These are phyloP conservation scores for Palythoa grandiflora DNA, from an alignment of 92 coral and sea anemone species.

Conservation along the genomic window DNA sequence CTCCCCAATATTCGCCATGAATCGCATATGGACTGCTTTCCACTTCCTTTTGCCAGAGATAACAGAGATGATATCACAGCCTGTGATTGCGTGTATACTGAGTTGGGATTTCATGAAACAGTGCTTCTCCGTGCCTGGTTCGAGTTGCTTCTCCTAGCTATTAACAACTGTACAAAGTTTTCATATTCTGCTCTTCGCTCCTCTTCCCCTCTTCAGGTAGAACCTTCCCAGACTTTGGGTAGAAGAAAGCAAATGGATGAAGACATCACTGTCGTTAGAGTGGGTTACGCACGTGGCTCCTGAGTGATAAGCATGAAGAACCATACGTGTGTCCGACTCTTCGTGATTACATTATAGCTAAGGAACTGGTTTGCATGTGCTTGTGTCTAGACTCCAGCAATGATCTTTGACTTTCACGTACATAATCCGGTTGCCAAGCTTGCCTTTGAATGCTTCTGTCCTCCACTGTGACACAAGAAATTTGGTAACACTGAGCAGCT, in stretches of 20 bases:
- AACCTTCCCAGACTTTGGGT: constrained; percentile 3
- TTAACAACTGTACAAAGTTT: constrained; percentile 27
- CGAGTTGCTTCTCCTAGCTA: constrained; percentile 45
- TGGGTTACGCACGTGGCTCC: constrained; percentile 57
- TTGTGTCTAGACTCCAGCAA: constrained; percentile 52
- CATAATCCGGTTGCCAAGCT: constrained; percentile 48
- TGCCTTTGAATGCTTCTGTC: constrained; percentile 54
- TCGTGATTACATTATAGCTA: constrained; percentile 67
- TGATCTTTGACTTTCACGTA: constrained; percentile 49
- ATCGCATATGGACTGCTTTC: constrained; percentile 44
- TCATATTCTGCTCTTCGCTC: constrained; percentile 43
- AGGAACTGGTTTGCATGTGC: constrained; percentile 48
- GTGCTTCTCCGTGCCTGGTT: constrained; percentile 23
- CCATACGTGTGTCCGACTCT: constrained; percentile 71
- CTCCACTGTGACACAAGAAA: constrained; percentile 66
- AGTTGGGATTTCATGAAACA: constrained; percentile 52
- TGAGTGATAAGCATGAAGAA: constrained; percentile 74
- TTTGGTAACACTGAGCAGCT: constrained; percentile 61
- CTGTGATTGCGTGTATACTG: constrained; percentile 62
- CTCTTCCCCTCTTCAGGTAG: constrained; percentile 58
- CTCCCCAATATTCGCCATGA: neutral
- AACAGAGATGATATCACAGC: constrained; percentile 70
- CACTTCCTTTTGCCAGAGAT: constrained; percentile 67
- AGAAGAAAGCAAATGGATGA: constrained; percentile 42
- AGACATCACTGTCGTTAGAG: constrained; percentile 53